These are phyloP conservation scores for Quadroppia sp. DNA, from an alignment of 2,888 invertebrate species.

Conservation along the genomic window DNA sequence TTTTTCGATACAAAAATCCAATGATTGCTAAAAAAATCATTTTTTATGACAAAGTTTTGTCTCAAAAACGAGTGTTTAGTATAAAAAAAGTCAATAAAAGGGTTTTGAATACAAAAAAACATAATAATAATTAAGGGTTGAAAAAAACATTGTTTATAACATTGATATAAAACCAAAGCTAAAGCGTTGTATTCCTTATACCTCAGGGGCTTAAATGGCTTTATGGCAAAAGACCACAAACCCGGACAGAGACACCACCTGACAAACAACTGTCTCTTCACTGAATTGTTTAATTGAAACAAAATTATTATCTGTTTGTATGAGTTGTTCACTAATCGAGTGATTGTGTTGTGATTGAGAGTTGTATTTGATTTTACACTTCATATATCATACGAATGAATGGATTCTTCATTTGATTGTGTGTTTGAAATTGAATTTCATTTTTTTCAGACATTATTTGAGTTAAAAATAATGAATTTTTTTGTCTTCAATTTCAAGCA, in stretches of 20 bases:
- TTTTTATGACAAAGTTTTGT: too few relatives aligned
- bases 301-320: slow-evolving; percentile 4
- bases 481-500: background rate
- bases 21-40: too few relatives aligned
- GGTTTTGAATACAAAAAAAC: too few relatives aligned
- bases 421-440: background rate
- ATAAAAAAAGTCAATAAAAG: too few relatives aligned
- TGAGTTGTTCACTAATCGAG: background rate
- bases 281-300: slow-evolving; percentile 9
- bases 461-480: background rate
- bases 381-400: slow-evolving; percentile 1
- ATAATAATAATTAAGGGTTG: too few relatives aligned
- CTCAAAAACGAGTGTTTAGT: too few relatives aligned
- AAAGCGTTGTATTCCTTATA: slow-evolving; percentile 30
- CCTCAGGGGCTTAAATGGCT: slow-evolving; percentile 36
- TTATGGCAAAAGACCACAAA: slow-evolving; percentile 24
- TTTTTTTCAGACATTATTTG: too few relatives aligned
- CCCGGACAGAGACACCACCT: slow-evolving; percentile 6
- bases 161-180: slow-evolving; percentile 23
- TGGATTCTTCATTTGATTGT: background rate
- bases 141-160: background rate
- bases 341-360: background rate
- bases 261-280: slow-evolving; percentile 31
- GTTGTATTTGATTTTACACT: background rate
- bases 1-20: too few relatives aligned